These are phyloP conservation scores for Leptinotarsa lineolata DNA, from an alignment of 1,140 invertebrate genomes.

Conservation along the genomic window DNA sequence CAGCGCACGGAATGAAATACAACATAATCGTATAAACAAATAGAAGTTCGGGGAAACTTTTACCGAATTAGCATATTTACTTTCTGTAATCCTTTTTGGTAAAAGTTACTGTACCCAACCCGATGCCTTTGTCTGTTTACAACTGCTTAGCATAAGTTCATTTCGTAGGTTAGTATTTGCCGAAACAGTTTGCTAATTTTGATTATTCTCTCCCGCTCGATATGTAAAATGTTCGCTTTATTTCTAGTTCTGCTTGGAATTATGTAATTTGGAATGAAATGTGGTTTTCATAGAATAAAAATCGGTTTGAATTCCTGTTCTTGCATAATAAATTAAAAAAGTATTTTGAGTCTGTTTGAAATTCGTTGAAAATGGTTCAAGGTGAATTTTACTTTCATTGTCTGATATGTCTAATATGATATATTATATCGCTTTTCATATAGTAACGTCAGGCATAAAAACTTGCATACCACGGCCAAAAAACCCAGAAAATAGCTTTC, in stretches of 20 bases:
- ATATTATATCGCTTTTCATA: too few relatives aligned
- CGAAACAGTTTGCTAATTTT: slow-evolving; percentile 24
- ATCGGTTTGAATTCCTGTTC: too few relatives aligned
- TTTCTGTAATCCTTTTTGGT: slow-evolving; percentile 26
- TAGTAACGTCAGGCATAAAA: too few relatives aligned
- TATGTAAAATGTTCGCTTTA: slow-evolving; percentile 11
- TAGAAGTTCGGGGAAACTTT: slow-evolving; percentile 23
- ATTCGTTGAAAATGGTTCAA: too few relatives aligned
- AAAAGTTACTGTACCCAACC: slow-evolving; percentile 23
- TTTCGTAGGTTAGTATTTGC: slow-evolving; percentile 18
- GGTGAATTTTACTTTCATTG: too few relatives aligned
- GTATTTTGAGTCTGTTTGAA: too few relatives aligned
- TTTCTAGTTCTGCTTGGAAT: neutral
- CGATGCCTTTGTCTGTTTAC: slow-evolving; percentile 17
- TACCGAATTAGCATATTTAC: slow-evolving; percentile 30
- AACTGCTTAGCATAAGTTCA: slow-evolving; percentile 24
- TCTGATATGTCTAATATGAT: too few relatives aligned
- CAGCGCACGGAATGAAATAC: slow-evolving; percentile 5
- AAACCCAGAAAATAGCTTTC: too few relatives aligned
- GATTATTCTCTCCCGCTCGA: slow-evolving; percentile 17
- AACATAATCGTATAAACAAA: slow-evolving; percentile 26
- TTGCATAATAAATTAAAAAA: too few relatives aligned
- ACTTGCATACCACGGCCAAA: too few relatives aligned
- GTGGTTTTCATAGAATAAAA: too few relatives aligned
- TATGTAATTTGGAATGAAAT: neutral